These are phyloP conservation scores for Latrodectus geometricus DNA, from an alignment of 1,140 invertebrate species.

Conservation along the genomic window DNA sequence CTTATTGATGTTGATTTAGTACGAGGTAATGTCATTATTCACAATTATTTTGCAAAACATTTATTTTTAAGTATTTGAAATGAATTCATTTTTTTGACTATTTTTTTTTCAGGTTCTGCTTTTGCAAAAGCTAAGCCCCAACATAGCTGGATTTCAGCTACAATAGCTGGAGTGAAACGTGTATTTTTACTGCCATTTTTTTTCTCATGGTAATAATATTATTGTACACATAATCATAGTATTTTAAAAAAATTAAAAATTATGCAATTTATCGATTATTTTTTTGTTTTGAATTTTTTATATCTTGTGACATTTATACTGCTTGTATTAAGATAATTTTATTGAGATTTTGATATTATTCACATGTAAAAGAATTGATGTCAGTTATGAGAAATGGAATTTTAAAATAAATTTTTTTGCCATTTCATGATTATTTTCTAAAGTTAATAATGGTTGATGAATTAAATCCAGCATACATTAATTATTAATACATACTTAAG, in stretches of 20 bases:
- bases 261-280: not conserved
- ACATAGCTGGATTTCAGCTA: conserved; percentile 69
- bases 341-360: no score
- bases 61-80: not conserved
- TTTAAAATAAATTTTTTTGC: no score
- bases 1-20: conserved; percentile 96
- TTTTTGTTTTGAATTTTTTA: not conserved
- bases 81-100: no score
- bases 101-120: conserved; percentile 67
- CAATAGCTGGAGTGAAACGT: conserved; percentile 68
- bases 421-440: no score
- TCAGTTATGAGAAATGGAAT: no score
- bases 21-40: conserved; percentile 73
- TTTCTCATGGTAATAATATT: conserved; percentile 67
- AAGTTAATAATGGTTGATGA: no score
- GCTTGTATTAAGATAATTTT: no score
- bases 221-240: no score
- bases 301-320: not conserved
- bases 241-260: not conserved
- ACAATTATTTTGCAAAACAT: not conserved
- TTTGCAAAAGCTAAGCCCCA: conserved; percentile 71
- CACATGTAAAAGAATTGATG: no score
- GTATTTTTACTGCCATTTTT: conserved; percentile 69
- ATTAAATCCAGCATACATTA: no score
- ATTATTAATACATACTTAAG: no score